phyloP scores from a whole-genome alignment of 2,888 invertebrate species.

The Eupithecia vulgata region DNA sequence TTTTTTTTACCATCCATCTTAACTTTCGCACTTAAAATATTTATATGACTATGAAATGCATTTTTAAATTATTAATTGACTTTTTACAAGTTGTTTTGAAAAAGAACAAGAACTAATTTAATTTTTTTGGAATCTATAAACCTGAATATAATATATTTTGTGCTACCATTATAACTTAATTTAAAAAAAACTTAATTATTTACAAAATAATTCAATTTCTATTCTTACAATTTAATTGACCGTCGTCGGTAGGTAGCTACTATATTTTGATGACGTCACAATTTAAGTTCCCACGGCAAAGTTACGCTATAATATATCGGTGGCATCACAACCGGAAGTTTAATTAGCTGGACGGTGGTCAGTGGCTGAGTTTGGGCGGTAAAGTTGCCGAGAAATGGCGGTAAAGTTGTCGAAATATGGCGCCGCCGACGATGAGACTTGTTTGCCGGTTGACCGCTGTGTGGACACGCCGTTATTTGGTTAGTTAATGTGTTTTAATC shows the following conservation, averaged over 20 bases:
- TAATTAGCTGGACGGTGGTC: slow-evolving; percentile 37
- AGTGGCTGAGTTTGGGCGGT: slow-evolving; percentile 26
- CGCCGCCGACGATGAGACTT: slow-evolving; percentile 25
- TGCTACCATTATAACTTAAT: too few species aligned
- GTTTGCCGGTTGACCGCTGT: slow-evolving; percentile 22
- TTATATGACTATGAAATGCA: too few species aligned
- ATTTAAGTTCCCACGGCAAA: slow-evolving; percentile 2
- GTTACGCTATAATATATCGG: slow-evolving; percentile 12
- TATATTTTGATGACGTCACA: slow-evolving; percentile 7
- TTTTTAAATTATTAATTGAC: neutral
- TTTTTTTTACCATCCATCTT: too few species aligned
- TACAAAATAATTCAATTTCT: neutral
- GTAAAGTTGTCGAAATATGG: slow-evolving; percentile 41
- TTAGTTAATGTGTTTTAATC: slow-evolving; percentile 22
- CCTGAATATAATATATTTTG: too few species aligned
- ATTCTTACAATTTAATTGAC: neutral
- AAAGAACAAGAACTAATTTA: neutral
- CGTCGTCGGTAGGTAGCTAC: neutral
- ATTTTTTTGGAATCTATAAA: neutral
- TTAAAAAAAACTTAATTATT: neutral
- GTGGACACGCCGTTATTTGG: slow-evolving; percentile 29
- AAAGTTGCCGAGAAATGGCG: slow-evolving; percentile 41
- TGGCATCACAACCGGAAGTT: slow-evolving; percentile 35
- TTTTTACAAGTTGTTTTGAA: neutral
- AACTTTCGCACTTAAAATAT: too few species aligned